Evolutionary conservation across 2,797 vertebrate species (phyloP), one percentile per base, ranked within the genome.

Genomic region (Chloroceryle amazona): DNA sequence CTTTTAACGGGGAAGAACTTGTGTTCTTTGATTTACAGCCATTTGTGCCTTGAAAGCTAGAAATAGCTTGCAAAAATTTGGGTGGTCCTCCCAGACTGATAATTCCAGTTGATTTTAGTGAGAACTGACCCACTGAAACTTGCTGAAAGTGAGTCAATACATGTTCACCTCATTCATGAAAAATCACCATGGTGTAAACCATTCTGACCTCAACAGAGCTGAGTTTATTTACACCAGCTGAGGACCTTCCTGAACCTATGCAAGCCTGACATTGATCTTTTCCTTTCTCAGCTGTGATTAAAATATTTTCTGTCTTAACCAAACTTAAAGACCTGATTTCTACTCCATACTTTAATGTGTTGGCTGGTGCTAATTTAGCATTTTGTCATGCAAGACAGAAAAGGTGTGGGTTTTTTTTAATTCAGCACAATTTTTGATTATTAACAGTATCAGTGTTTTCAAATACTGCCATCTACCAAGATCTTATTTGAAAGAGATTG

Each of bases 221-320:
- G 29, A 49, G 82, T 90, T 96, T 81, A 71, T 92, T 86, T 93
- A 67, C 42, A 57, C 8, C 55, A 66, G 51, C 75, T 89, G 90
- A 81, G 35, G 46, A 60, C 31, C 66, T 82, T 63, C 57, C 71
- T 39, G 54, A 81, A 60, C 72, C 73, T 44, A 58, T 70, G 42
- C 47, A 83, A 94, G 61, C 26, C 49, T 88, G 87, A 66, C 47
- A 63, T 54, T 70, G 76, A 86, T 88, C 65, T 83, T 54, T 79
- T 86, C 37, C 41, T 95, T 90, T 76, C 78, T 76, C 63, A 80
- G 19, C 47, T 92, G 26, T 60, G 90, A 73, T 57, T 73, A 66
- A 94, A 94, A 61, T 82, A 73, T 79, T 75, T 94, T 89, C 55
- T 81, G n/a, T 76, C 51, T 79, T 61, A 81, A 76, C 55, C 29